phyloP scores from a whole-genome alignment of 2,113 vertebrate species.

The Pluvianellus socialis region DNA sequence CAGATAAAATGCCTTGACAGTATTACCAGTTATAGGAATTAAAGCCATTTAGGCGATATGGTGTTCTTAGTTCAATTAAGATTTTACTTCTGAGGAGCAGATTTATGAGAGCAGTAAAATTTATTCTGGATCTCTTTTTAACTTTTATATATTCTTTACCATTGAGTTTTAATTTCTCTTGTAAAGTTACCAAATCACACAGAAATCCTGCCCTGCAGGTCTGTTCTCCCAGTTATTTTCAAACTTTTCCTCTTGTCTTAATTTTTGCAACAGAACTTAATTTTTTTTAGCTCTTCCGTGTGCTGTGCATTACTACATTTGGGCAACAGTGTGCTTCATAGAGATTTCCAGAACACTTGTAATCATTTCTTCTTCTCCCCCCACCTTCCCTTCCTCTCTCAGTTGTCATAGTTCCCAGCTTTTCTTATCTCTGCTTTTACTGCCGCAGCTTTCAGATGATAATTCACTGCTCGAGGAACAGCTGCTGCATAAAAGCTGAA shows the following conservation, averaged over 20 bases:
- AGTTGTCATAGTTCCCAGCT: slow-evolving; percentile 58
- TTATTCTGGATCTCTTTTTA: neutral
- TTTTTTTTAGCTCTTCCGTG: neutral
- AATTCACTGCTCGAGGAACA: neutral
- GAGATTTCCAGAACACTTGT: slow-evolving; percentile 17
- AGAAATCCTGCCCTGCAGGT: neutral
- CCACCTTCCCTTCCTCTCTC: neutral
- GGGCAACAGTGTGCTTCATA: neutral
- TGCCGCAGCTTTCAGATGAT: slow-evolving; percentile 32
- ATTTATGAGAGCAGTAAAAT: neutral
- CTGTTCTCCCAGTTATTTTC: neutral
- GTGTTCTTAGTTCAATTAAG: neutral
- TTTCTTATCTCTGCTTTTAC: slow-evolving; percentile 41
- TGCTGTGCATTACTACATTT: neutral
- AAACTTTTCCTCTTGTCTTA: neutral
- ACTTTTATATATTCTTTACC: neutral
- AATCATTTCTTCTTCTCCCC: neutral
- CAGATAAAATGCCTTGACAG: neutral
- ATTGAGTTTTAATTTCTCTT: neutral
- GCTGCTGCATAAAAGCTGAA: slow-evolving; percentile 27
- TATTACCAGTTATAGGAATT: neutral
- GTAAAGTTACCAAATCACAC: neutral
- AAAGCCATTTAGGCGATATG: neutral
- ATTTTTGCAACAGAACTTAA: neutral
- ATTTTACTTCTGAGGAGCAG: neutral